Conservation (phyloP, 1,140 invertebrate genomes). For the Drosophila jambulina region DNA sequence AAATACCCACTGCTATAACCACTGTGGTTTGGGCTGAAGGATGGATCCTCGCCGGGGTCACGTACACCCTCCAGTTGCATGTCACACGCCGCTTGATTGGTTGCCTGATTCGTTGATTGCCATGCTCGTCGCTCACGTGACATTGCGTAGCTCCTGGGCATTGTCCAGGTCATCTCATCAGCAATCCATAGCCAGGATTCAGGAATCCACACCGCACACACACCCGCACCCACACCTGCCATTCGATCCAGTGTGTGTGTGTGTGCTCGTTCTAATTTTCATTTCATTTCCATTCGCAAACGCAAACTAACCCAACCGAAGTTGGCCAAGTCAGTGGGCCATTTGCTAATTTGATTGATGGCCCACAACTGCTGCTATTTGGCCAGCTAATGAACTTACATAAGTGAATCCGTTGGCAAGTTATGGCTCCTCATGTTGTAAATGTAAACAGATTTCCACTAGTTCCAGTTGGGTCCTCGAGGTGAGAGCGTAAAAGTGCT, state of each 20-base stretch:
- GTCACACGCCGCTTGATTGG: slow-evolving; percentile 80
- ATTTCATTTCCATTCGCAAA: slow-evolving; percentile 70
- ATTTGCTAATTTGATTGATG: slow-evolving; percentile 80
- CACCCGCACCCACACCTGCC: slow-evolving; percentile 13
- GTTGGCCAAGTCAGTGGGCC: slow-evolving; percentile 57
- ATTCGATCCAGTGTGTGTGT: background rate
- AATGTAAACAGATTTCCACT: slow-evolving; percentile 32
- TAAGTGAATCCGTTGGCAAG: slow-evolving; percentile 70
- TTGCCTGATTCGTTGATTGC: slow-evolving; percentile 79
- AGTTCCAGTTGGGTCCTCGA: slow-evolving; percentile 2
- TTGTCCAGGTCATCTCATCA: slow-evolving; percentile 42
- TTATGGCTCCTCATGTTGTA: slow-evolving; percentile 44
- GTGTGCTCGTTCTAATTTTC: slow-evolving; percentile 73
- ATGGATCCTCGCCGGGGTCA: slow-evolving; percentile 44
- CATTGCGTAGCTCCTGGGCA: slow-evolving; percentile 50
- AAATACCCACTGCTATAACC: background rate
- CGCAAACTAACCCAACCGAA: slow-evolving; percentile 16
- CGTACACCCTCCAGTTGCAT: slow-evolving; percentile 76
- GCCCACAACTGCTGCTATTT: slow-evolving; percentile 25
- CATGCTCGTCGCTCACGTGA: slow-evolving; percentile 55
- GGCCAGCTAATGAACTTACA: slow-evolving; percentile 70
- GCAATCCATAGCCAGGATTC: slow-evolving; percentile 12
- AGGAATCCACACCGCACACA: background rate
- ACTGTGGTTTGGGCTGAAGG: slow-evolving; percentile 26
- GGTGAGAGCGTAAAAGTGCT: slow-evolving; percentile 14